Evolutionary conservation across 2,888 invertebrate genomes (phyloP).

Genomic region (Omphaloscelis lunosa): DNA sequence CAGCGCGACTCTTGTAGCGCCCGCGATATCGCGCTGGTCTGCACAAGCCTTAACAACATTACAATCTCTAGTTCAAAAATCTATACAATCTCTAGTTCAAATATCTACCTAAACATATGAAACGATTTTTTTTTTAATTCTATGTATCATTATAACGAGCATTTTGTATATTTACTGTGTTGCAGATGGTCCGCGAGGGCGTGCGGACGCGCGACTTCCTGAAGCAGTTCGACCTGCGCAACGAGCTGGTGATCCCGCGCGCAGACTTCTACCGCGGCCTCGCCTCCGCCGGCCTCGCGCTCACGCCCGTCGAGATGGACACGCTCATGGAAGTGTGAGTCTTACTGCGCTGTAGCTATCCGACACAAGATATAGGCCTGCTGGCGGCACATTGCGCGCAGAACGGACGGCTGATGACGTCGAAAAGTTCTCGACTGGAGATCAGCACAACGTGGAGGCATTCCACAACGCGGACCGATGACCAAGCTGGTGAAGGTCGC

Average conservation of each 20-base stretch:
- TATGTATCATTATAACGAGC: not conserved
- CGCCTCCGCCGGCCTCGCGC: conserved; percentile 92
- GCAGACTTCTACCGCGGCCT: conserved; percentile 94
- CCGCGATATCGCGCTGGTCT: too few relatives aligned
- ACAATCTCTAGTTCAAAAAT: too few relatives aligned
- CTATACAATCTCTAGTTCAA: too few relatives aligned
- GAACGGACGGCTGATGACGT: not conserved
- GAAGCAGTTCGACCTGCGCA: conserved; percentile 92
- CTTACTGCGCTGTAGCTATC: not conserved
- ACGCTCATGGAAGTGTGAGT: conserved; percentile 94
- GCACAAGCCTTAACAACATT: too few relatives aligned
- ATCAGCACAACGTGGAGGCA: not conserved
- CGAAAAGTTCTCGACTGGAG: not conserved
- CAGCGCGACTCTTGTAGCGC: too few relatives aligned
- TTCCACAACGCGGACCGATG: too few relatives aligned
- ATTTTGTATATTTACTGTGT: not conserved
- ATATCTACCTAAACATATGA: too few relatives aligned
- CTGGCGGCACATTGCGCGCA: not conserved
- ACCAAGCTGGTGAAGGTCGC: not conserved
- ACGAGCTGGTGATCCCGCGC: conserved; percentile 91
- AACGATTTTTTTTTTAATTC: too few relatives aligned
- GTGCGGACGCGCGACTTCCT: conserved; percentile 93
- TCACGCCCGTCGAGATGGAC: conserved; percentile 92
- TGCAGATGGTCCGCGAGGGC: conserved; percentile 92
- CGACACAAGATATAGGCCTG: not conserved